Conservation (phyloP, 2,797 vertebrate genomes). For the Gobio occitaniae region DNA sequence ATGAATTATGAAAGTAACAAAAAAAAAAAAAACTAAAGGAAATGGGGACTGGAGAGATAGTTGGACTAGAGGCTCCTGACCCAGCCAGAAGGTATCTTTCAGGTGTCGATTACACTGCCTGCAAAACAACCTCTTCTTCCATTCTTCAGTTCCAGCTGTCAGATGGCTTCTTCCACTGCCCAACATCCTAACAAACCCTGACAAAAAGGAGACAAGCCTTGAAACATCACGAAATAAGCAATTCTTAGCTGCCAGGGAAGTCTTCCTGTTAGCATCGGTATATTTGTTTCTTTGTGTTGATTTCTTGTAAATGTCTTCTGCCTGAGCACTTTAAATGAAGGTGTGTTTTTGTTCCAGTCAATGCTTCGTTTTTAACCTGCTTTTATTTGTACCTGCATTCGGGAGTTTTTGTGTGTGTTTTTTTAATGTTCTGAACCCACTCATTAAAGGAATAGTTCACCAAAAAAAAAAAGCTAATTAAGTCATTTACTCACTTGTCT, state of each 20-base stretch:
- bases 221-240: slow-evolving; percentile 82
- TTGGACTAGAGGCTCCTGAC: slow-evolving; percentile 65
- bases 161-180: slow-evolving; percentile 36
- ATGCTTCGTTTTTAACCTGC: slow-evolving; percentile 73
- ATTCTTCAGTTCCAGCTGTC: slow-evolving; percentile 70
- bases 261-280: slow-evolving; percentile 75
- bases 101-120: slow-evolving; percentile 72
- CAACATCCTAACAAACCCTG: slow-evolving; percentile 77
- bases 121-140: slow-evolving; percentile 73
- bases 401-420: background rate
- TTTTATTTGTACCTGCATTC: slow-evolving; percentile 56
- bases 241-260: slow-evolving; percentile 85
- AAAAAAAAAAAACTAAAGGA: slow-evolving; percentile 29
- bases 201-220: slow-evolving; percentile 86
- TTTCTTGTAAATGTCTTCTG: slow-evolving; percentile 53
- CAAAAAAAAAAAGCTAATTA: background rate
- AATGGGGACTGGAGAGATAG: slow-evolving; percentile 59
- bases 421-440: slow-evolving; percentile 9
- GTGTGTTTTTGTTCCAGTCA: slow-evolving; percentile 65
- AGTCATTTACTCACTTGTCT: slow-evolving; percentile 5
- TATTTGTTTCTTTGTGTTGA: slow-evolving; percentile 50
- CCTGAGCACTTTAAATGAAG: slow-evolving; percentile 77
- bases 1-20: slow-evolving; percentile 45
- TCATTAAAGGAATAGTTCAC: slow-evolving; percentile 23
- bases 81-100: slow-evolving; percentile 43